These are phyloP conservation scores for Erinaceus europaeus DNA, from an alignment of 2,113 vertebrate species.

Conservation along the genomic window DNA sequence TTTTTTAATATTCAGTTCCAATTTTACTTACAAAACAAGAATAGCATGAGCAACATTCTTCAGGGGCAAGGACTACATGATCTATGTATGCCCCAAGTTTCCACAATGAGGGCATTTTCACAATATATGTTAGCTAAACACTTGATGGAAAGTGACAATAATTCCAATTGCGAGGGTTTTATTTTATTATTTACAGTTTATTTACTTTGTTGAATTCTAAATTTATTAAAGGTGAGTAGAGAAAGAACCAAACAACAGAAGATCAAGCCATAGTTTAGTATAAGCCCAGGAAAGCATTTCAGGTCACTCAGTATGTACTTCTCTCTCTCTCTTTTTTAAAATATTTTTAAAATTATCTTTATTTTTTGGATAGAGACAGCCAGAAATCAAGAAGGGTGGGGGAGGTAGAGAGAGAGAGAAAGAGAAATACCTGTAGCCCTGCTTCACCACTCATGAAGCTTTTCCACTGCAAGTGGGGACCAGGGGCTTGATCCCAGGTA, in stretches of 20 bases:
- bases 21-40: neutral
- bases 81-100: neutral
- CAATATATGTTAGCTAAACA: neutral
- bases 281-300: neutral
- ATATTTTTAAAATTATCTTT: too few species aligned
- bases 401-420: too few species aligned
- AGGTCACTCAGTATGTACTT: fast-evolving
- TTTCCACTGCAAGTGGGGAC: too few species aligned
- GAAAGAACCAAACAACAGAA: neutral
- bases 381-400: too few species aligned
- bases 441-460: too few species aligned
- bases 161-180: neutral
- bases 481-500: too few species aligned
- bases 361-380: too few species aligned
- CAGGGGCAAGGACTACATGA: neutral
- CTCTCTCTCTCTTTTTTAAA: too few species aligned
- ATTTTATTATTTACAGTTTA: neutral
- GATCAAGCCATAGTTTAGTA: neutral
- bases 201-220: neutral
- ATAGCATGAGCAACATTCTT: neutral
- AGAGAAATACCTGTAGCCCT: too few species aligned
- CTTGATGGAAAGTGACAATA: neutral
- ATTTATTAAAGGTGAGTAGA: neutral
- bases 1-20: neutral
- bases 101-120: neutral